Conservation (phyloP, 2,113 vertebrate species). For the Clarias batrachus region DNA sequence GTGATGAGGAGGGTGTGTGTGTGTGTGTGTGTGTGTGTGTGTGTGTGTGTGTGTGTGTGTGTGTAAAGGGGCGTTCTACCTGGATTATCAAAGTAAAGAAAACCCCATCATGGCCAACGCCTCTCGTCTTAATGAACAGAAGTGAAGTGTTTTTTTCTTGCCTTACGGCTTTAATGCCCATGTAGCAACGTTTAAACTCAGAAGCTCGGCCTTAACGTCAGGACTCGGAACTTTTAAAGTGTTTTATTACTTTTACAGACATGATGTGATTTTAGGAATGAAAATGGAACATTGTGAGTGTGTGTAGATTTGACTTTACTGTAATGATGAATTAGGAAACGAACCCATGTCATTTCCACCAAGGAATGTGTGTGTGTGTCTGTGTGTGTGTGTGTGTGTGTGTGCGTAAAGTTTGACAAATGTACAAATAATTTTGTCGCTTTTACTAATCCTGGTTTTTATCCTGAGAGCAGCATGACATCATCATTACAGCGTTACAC, state of each 20-base stretch:
- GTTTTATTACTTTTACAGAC: not conserved
- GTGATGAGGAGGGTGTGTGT: not conserved
- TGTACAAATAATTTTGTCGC: not conserved
- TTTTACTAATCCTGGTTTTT: not conserved
- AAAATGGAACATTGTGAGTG: not conserved
- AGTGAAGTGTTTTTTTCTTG: not conserved
- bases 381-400: not conserved
- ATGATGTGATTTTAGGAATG: not conserved
- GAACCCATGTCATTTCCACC: not conserved
- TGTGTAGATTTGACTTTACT: not conserved
- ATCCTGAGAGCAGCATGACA: not conserved
- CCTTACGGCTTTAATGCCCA: conserved; percentile 1
- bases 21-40: not conserved
- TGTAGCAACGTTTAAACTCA: conserved; percentile 24
- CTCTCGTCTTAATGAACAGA: conserved; percentile 23
- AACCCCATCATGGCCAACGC: not conserved
- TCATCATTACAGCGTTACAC: not conserved
- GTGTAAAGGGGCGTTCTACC: not conserved
- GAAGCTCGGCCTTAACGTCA: not conserved
- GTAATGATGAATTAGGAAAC: not conserved
- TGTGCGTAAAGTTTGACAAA: not conserved
- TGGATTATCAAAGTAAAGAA: not conserved
- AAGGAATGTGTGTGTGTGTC: too few species aligned
- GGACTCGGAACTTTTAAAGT: not conserved
- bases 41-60: not conserved